Conservation (phyloP, 2,888 invertebrate genomes). For the Galeopsomyia nigrocyanea region DNA sequence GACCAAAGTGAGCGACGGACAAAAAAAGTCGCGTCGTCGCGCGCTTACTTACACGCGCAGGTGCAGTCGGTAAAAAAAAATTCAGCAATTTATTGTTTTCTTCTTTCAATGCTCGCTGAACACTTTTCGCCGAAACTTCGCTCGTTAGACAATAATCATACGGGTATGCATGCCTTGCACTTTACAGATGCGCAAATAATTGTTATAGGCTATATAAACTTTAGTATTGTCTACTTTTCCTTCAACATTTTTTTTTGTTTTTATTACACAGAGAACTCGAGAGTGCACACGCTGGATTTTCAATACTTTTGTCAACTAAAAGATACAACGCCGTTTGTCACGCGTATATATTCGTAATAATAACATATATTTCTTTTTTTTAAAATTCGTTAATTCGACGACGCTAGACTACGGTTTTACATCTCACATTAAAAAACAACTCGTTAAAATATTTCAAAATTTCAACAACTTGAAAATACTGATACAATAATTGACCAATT, state of each 20-base stretch:
- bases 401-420: neutral
- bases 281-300: conserved; percentile 39
- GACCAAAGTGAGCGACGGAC: conserved; percentile 21
- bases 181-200: conserved; percentile 18
- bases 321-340: too few relatives aligned
- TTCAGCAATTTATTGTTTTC: conserved; percentile 12
- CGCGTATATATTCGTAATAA: neutral
- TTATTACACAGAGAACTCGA: conserved; percentile 35
- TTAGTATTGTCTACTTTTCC: conserved; percentile 45
- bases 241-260: conserved; percentile 1
- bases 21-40: conserved; percentile 14
- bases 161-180: conserved; percentile 17
- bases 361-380: conserved; percentile 19
- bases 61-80: conserved; percentile 35
- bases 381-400: conserved; percentile 1
- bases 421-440: conserved; percentile 30
- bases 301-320: conserved; percentile 8
- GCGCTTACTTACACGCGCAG: conserved; percentile 8
- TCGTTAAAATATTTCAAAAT: conserved; percentile 30
- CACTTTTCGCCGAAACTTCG: conserved; percentile 1
- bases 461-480: conserved; percentile 38
- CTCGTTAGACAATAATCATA: conserved; percentile 24
- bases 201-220: conserved; percentile 38
- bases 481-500: conserved; percentile 32
- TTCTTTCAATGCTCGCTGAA: conserved; percentile 13